Evolutionary conservation across 2,888 invertebrate genomes (phyloP).

Genomic region (Galerucella nymphaeae): DNA sequence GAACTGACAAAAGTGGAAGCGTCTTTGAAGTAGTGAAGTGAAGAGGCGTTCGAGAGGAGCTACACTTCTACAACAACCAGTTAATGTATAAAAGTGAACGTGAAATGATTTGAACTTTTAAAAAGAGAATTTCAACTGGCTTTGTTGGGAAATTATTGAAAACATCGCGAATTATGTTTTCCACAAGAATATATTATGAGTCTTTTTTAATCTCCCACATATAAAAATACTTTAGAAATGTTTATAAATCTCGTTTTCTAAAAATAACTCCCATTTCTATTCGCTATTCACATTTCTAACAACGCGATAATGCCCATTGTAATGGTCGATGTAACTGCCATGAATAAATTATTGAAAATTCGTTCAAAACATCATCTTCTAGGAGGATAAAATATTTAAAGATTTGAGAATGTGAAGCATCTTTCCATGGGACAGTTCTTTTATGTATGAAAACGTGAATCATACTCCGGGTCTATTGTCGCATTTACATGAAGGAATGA

Average conservation of each 20-base stretch:
- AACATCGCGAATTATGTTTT: too few species aligned
- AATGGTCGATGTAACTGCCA: not conserved
- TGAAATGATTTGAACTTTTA: slow-evolving; percentile 19
- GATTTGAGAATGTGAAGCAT: slow-evolving; percentile 30
- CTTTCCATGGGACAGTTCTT: slow-evolving; percentile 19
- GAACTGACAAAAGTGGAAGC: slow-evolving; percentile 39
- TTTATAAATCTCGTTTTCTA: not conserved
- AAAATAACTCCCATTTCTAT: not conserved
- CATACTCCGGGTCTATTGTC: slow-evolving; percentile 25
- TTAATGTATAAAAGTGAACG: slow-evolving; percentile 33
- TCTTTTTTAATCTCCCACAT: too few species aligned
- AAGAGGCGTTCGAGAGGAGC: slow-evolving; percentile 23
- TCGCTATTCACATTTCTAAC: not conserved
- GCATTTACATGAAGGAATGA: slow-evolving; percentile 13
- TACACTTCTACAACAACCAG: slow-evolving; percentile 11
- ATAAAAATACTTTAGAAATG: too few species aligned
- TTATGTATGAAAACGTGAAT: slow-evolving; percentile 24
- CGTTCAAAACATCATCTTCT: slow-evolving; percentile 20
- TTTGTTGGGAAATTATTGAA: too few species aligned
- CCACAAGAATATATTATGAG: too few species aligned
- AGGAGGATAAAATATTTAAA: slow-evolving; percentile 31
- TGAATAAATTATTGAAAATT: slow-evolving; percentile 33
- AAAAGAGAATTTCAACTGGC: not conserved
- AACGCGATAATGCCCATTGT: not conserved
- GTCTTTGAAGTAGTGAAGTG: slow-evolving; percentile 23